Base-by-base conservation (phyloP, 2,888 invertebrate genomes). In the Chelonus formosanus region DNA sequence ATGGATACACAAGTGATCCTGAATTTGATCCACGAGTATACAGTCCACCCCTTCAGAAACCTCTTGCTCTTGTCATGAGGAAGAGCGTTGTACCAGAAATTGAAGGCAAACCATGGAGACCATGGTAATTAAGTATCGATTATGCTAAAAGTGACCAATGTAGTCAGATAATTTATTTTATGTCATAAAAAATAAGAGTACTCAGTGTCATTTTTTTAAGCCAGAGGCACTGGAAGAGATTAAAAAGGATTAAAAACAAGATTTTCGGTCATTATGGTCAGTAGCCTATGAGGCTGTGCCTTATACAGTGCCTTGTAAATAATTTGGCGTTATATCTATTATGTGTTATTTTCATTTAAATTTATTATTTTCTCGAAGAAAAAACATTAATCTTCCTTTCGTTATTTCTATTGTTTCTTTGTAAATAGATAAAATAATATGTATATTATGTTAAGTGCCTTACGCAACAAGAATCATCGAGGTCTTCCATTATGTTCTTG, bases 21-120 rank as follows among this genome's bases (percentile, higher is more conserved):
- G 80, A 80, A 66, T 77, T 78, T 73, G 80, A 84, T 60, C 79
- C 82, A 5, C 76, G 84, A 35, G 81, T 66, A 6, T 85, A 85
- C 76, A 85, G 85, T 68, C 85, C 85, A 8, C 84, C 85, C 2
- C 77, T 85, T 53, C 87, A 87, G 70, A 86, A 86, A 59, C 93
- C 93, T 0, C 84, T 93, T 40, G 90, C 92, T 3, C 85, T 93
- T 73, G 93, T 93, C 20, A 92, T 92, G 75, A 89, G 89, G 78
- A 91, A 88, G 86, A 86, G 76, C 68, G 85, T 86, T 2, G 74
- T 81, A 63, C 86, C 86, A 64, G 85, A 85, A 69, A 86, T 88
- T 69, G 92, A 91, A 77, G 92, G 92, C 53, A 91, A 91, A 78
- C 92, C 92, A 35, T 94, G 94, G 93, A 87, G 93, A 78, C 93